A percentile compares a stretch with the other conserved stretches of the same genome.
Evolutionary conservation across 2,113 vertebrate genomes (phyloP).

Genomic region (Dicentrarchus labrax): DNA sequence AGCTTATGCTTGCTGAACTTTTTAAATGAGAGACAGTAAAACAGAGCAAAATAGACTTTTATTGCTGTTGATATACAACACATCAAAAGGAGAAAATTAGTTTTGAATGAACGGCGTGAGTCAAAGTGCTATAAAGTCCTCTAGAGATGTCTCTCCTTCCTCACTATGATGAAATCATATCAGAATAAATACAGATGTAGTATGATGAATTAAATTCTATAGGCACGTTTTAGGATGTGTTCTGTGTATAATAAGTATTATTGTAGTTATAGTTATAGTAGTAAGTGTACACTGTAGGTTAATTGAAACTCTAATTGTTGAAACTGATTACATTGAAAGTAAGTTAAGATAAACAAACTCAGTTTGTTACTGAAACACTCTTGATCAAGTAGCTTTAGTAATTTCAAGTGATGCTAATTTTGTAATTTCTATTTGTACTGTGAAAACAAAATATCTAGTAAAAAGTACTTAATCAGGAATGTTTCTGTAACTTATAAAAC

Average conservation of each 20-base stretch:
- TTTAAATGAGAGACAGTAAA: slow-evolving; percentile 34
- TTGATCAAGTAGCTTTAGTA: no score
- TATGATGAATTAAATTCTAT: background rate
- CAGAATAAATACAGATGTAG: background rate
- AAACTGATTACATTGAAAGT: no score
- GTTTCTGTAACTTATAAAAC: no score
- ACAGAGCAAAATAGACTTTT: slow-evolving; percentile 26
- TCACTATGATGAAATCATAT: slow-evolving; percentile 1
- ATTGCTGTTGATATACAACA: slow-evolving; percentile 12
- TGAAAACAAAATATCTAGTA: no score
- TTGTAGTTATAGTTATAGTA: no score
- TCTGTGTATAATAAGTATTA: background rate
- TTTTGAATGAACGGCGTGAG: slow-evolving; percentile 2
- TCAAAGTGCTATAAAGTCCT: background rate
- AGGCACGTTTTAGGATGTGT: background rate
- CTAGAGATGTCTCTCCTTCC: background rate
- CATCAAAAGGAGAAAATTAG: background rate
- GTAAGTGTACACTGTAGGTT: no score
- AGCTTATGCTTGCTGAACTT: background rate
- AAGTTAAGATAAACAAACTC: no score
- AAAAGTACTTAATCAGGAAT: no score
- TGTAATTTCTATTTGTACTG: no score
- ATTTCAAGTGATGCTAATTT: no score
- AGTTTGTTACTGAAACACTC: no score
- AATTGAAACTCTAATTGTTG: no score